Evolutionary conservation across 2,797 vertebrate genomes (phyloP), one percentile per base, ranked within the genome.

Genomic region (Amblyraja radiata): DNA sequence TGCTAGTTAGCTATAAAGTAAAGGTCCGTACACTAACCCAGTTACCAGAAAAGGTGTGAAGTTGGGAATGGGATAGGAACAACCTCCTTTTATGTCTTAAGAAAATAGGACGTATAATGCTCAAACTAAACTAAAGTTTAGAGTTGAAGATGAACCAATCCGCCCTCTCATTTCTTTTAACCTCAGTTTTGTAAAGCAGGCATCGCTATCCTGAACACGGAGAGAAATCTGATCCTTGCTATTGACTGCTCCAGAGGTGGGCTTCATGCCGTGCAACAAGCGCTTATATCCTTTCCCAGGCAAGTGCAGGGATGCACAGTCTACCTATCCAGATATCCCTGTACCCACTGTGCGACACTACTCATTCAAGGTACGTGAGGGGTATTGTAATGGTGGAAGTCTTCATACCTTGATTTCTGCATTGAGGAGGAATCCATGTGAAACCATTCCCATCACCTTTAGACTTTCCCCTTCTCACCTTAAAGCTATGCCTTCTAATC

Each of bases 351-450:
- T 80, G 78, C 78, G 21, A 46, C 36, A 80, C 36, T 80, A 80
- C 78, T 80, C 78, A 39, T 80, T 80, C 78, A 80, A 80, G 78
- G 78, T 80, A 80, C 39, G 78, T 80, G 32, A 16, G 36, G 68
- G 68, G 68, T 71, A 71, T 14, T 71, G 65, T 54, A 54, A 54
- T 54, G 5, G 46, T 54, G 46, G 46, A 54, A 54, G 46, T 54
- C 46, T 6, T 54, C 46, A 54, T 6, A 54, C 46, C 46, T 54
- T 54, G 46, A 54, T 54, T 54, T 3, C 46, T 54, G 46, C 46
- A 54, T 5, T 54, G 46, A 6, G 4, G 46, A 71, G 68, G 68
- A 71, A 71, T 13, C 16, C 68, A 71, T 13, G 13, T 71, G 18
- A 18, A 71, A 18, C 13, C 68, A 18, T 71, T 71, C 68, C 18